Base-by-base conservation (phyloP, 2,113 vertebrate genomes). In the Podiceps cristatus region DNA sequence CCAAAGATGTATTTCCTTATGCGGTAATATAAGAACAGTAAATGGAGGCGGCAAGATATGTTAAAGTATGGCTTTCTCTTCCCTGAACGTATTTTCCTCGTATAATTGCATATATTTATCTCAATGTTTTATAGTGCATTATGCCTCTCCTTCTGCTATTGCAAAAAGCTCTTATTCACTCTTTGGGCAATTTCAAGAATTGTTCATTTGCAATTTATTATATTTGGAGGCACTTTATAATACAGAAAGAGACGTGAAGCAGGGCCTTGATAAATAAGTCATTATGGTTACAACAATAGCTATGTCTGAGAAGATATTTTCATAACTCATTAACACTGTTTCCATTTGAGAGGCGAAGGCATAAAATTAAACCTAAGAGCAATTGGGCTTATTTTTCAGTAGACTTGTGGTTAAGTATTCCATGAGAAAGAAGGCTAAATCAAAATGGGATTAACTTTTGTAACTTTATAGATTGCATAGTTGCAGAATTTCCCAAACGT, bases 51-150 rank as follows among this genome's bases (percentile, higher is more conserved):
- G 83, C 62, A 56, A 62, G 80, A 68, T 55, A 14, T 35, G 37
- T 79, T 91, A 19, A 96, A 93, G 37, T 58, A 58, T 62, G 84
- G 86, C 58, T 81, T 90, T 87, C 73, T 68, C 62, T 78, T 73
- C 72, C 75, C 62, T 83, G 84, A 73, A 59, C 13, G 0, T 58
- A 28, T 88, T 96, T 93, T 58, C 77, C n/a, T 59, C 5, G 2
- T 90, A 28, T 96, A 95, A 97, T 95, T 95, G 85, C 87, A 79
- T 71, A 10, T 96, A 93, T 94, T 97, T 97, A 95, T 96, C 94
- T 94, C 80, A 69, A 29, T 94, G 68, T 72, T 96, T 96, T 95
- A 76, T 50, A 73, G 71, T 27, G 45, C 77, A 25, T 78, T 96
- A 45, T 76, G 35, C 94, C 72, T 92, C 67, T 69, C 69, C 35